phyloP scores from a whole-genome alignment of 2,888 invertebrate genomes.

The Drosophila parthenogenetica region DNA sequence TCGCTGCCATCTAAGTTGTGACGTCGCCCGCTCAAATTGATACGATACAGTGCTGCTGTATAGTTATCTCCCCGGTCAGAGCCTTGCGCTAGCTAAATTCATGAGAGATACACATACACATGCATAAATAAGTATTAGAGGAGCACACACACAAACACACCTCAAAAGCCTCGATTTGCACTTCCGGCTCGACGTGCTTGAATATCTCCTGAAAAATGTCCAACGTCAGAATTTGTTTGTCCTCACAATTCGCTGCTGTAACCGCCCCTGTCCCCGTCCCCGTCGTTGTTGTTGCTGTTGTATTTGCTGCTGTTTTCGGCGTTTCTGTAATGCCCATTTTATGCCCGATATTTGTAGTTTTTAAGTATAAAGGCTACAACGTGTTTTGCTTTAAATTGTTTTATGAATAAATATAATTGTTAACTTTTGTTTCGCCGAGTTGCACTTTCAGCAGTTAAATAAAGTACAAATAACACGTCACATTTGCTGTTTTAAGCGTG shows the following conservation, averaged over 20 bases:
- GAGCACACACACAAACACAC: slow-evolving; percentile 75
- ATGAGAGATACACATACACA: slow-evolving; percentile 4
- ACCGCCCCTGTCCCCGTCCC: slow-evolving; percentile 38
- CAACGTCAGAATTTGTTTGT: slow-evolving; percentile 84
- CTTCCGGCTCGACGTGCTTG: slow-evolving; percentile 86
- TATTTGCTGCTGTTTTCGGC: slow-evolving; percentile 51
- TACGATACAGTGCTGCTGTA: slow-evolving; percentile 90
- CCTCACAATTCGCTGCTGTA: slow-evolving; percentile 61
- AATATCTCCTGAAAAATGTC: slow-evolving; percentile 87
- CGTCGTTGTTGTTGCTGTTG: slow-evolving; percentile 49
- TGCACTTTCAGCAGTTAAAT: slow-evolving; percentile 23
- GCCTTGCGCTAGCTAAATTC: slow-evolving; percentile 88
- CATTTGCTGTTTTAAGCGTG: slow-evolving; percentile 36
- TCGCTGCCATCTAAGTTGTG: slow-evolving; percentile 79
- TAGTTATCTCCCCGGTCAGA: slow-evolving; percentile 91
- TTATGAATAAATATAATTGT: slow-evolving; percentile 19
- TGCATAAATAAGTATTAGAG: neutral
- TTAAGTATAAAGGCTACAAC: neutral
- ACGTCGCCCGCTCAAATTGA: slow-evolving; percentile 87
- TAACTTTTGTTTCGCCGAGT: slow-evolving; percentile 26
- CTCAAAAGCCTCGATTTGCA: slow-evolving; percentile 87
- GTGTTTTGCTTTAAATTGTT: too few relatives aligned
- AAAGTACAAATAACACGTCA: slow-evolving; percentile 2
- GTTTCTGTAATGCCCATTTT: slow-evolving; percentile 81
- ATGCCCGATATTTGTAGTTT: slow-evolving; percentile 5